phyloP scores from a whole-genome alignment of 1,140 invertebrate genomes.

The Ylistrum balloti region DNA sequence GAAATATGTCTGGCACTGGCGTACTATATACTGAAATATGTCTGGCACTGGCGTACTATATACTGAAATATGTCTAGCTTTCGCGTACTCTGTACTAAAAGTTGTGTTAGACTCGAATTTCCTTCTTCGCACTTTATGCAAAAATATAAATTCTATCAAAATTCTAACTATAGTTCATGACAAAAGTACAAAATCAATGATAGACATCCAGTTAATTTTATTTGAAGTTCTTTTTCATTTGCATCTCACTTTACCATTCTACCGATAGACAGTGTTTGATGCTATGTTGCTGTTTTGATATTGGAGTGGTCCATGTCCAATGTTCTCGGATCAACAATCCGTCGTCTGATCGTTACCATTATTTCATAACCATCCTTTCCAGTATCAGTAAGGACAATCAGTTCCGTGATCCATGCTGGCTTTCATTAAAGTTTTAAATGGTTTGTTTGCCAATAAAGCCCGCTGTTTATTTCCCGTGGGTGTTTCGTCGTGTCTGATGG shows the following conservation, averaged over 20 bases:
- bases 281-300: not conserved
- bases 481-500: not conserved
- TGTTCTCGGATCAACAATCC: not conserved
- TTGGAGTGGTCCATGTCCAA: not conserved
- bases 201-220: not conserved
- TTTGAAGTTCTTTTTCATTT: not conserved
- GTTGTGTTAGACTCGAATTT: not conserved
- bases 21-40: no score
- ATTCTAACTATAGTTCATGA: not conserved
- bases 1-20: no score
- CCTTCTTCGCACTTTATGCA: not conserved
- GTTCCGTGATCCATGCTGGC: not conserved
- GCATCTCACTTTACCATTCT: not conserved
- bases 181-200: not conserved
- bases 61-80: no score
- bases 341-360: not conserved
- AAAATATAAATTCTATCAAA: no score
- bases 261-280: not conserved
- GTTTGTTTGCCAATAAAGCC: constrained; percentile 14
- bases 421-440: constrained; percentile 36
- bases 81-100: no score
- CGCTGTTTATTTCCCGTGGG: constrained; percentile 3
- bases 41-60: no score
- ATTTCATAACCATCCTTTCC: not conserved
- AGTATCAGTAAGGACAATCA: not conserved